phyloP scores from a whole-genome alignment of 2,888 invertebrate genomes.

The Cosmia pyralina region DNA sequence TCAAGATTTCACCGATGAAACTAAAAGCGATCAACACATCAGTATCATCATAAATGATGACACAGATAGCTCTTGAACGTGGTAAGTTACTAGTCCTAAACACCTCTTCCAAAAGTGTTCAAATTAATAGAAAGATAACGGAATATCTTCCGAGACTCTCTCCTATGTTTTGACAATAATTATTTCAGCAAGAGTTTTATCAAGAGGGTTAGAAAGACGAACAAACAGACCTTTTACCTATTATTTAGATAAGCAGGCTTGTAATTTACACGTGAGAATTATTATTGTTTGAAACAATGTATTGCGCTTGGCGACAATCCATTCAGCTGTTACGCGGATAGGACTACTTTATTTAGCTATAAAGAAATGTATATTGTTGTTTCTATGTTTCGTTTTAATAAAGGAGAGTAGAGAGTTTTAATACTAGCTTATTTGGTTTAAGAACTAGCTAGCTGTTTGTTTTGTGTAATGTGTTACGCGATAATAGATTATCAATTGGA shows the following conservation, averaged over 20 bases:
- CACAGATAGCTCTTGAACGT: too few relatives aligned
- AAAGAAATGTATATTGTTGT: constrained; percentile 30
- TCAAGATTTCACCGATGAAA: not conserved
- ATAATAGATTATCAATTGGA: too few relatives aligned
- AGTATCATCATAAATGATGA: too few relatives aligned
- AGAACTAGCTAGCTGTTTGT: too few relatives aligned
- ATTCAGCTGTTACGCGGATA: constrained; percentile 30
- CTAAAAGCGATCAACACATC: not conserved
- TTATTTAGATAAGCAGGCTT: constrained; percentile 44
- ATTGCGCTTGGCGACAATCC: constrained; percentile 21
- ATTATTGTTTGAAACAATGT: constrained; percentile 55
- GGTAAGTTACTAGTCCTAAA: not conserved
- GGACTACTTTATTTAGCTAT: constrained; percentile 22
- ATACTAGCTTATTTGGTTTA: not conserved
- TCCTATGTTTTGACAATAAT: constrained; percentile 31
- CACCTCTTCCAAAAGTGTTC: constrained; percentile 18
- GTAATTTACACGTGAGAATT: constrained; percentile 47
- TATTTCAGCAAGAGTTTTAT: constrained; percentile 41
- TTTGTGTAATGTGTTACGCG: too few relatives aligned
- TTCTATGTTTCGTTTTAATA: constrained; percentile 6
- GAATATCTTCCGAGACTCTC: constrained; percentile 7
- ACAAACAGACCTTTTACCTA: constrained; percentile 55
- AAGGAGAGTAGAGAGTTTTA: not conserved
- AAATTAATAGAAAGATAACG: constrained; percentile 42
- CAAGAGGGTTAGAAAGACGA: constrained; percentile 21